Evolutionary conservation across 2,113 vertebrate species (phyloP).

Genomic region (Trochalopteron elliotii): DNA sequence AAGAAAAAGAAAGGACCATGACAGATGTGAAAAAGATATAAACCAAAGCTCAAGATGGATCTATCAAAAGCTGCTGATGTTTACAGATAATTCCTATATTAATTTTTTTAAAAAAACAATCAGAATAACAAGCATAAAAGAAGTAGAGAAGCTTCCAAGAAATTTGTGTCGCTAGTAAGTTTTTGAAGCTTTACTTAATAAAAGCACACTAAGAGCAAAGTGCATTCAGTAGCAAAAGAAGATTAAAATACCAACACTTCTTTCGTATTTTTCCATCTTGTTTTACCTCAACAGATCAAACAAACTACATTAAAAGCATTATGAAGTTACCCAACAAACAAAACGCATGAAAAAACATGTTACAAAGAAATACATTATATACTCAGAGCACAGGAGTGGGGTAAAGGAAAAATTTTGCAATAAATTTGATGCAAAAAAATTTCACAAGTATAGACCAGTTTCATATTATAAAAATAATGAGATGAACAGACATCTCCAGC

Average conservation of each 20-base stretch:
- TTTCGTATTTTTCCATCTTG: neutral
- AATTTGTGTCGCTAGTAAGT: neutral
- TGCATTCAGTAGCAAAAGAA: neutral
- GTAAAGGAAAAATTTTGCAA: neutral
- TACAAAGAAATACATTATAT: neutral
- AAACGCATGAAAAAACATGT: conserved; percentile 9
- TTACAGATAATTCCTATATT: neutral
- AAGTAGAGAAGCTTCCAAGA: neutral
- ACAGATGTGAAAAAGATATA: neutral
- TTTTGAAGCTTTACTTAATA: conserved; percentile 28
- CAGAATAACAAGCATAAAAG: neutral
- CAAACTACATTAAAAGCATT: neutral
- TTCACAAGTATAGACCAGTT: neutral
- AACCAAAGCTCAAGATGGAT: neutral
- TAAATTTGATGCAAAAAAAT: neutral
- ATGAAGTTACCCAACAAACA: neutral
- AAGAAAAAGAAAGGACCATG: neutral
- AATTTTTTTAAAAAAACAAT: neutral
- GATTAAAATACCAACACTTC: conserved; percentile 39
- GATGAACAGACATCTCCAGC: neutral
- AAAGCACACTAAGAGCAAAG: conserved; percentile 21
- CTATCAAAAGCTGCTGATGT: neutral
- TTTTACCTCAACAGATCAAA: conserved; percentile 49
- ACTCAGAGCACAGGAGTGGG: neutral
- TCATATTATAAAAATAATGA: neutral